A percentile compares a stretch with the other conserved stretches of the same genome.
phyloP scores from a whole-genome alignment of 1,140 invertebrate genomes.

The Varroa destructor region DNA sequence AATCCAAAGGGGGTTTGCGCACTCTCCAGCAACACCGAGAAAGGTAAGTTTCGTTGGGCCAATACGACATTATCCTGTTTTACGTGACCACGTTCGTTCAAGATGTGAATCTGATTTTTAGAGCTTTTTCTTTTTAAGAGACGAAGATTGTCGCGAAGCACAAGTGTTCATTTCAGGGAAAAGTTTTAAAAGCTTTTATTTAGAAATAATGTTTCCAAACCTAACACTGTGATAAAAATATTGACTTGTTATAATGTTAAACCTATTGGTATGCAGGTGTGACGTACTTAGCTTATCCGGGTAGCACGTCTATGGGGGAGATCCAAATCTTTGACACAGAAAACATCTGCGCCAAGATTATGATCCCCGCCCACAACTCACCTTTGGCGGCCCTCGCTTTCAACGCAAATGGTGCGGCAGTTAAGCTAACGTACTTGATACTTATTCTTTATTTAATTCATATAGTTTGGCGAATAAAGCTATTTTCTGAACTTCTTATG shows the following conservation, averaged over 20 bases:
- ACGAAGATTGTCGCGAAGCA: no score
- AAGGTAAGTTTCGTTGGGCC: neutral
- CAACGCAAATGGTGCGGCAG: slow-evolving; percentile 62
- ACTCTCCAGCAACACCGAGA: slow-evolving; percentile 50
- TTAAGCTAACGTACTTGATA: slow-evolving; percentile 30
- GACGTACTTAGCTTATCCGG: slow-evolving; percentile 92
- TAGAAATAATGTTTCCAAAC: no score
- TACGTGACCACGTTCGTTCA: no score
- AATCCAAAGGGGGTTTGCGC: slow-evolving; percentile 85
- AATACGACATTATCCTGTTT: no score
- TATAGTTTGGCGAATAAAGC: neutral
- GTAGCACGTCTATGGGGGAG: slow-evolving; percentile 78
- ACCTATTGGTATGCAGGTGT: slow-evolving; percentile 51
- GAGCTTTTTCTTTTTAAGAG: no score
- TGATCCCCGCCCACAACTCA: slow-evolving; percentile 91
- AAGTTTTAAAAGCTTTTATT: no score
- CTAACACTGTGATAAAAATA: no score
- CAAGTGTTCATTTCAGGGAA: no score
- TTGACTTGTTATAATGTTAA: no score
- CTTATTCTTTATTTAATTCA: neutral
- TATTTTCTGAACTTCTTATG: no score
- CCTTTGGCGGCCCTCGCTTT: slow-evolving; percentile 88
- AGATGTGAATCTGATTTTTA: no score
- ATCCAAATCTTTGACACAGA: slow-evolving; percentile 96
- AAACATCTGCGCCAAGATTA: slow-evolving; percentile 85